phyloP scores from a whole-genome alignment of 2,888 invertebrate species.

The Exocentrus adspersus region DNA sequence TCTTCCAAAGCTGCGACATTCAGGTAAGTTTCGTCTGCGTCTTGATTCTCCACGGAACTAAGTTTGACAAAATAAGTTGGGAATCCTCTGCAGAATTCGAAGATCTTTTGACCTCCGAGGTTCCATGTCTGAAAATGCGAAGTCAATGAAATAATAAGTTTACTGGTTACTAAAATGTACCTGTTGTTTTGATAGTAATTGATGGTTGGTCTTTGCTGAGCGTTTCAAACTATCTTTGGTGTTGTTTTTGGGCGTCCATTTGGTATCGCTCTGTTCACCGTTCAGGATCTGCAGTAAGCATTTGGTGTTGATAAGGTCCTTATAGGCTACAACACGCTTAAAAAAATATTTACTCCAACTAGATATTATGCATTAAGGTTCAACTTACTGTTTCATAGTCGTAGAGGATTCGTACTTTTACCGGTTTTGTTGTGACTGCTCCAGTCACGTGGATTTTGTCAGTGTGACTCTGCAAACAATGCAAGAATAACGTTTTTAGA shows the following conservation, averaged over 20 bases:
- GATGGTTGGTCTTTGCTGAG: constrained; percentile 56
- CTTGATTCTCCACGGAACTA: constrained; percentile 28
- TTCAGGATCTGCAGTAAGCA: constrained; percentile 63
- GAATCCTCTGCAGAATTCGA: constrained; percentile 64
- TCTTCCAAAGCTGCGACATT: background rate
- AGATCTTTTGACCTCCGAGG: constrained; percentile 63
- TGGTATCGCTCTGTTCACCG: constrained; percentile 45
- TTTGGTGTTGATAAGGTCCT: constrained; percentile 58
- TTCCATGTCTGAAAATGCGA: constrained; percentile 59
- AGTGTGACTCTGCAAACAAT: constrained; percentile 41
- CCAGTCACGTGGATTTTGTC: constrained; percentile 35
- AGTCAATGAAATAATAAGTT: too few relatives aligned
- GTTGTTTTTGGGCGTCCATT: constrained; percentile 40
- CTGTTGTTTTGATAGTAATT: constrained; percentile 63
- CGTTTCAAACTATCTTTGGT: constrained; percentile 45
- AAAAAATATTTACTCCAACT: constrained; percentile 33
- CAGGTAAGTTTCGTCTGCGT: background rate
- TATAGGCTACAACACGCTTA: constrained; percentile 64
- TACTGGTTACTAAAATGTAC: too few relatives aligned
- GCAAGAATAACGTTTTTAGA: too few relatives aligned
- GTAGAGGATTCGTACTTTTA: constrained; percentile 51
- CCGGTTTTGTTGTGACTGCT: constrained; percentile 26
- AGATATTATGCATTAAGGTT: constrained; percentile 2
- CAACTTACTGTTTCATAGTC: constrained; percentile 58
- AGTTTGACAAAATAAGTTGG: constrained; percentile 61